Base-by-base conservation (phyloP, 2,888 invertebrate species). In the Lissocephala sabroskyi region DNA sequence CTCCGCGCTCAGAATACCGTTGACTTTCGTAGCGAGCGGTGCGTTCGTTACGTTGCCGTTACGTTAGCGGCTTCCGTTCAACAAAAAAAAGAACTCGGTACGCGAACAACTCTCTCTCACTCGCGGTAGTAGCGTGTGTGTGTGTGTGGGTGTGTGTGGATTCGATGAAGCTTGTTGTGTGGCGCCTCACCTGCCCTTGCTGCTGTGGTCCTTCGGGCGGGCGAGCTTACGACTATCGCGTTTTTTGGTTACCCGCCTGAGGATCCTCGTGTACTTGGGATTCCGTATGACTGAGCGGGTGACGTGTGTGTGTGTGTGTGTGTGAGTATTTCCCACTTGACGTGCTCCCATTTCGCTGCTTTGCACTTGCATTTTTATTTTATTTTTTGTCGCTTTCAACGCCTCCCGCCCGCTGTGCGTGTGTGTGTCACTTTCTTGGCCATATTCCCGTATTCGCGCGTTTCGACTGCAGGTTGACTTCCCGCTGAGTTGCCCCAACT, bases 1-100 rank as follows among this genome's bases (percentile, higher is more conserved):
- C 43, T 61, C 56, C 62, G 3, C 65, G 65, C 65, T 71, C 75
- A 80, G 79, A 80, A 60, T 79, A 63, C 63, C 52, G 63, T 66
- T 73, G 56, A 68, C 74, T 62, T 65, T 73, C 78, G 59, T 65
- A 70, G 73, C 67, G 80, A 71, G 65, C 80, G 75, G 79, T 73
- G 60, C 62, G 58, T 56, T 60, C 62, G 58, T 56, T 60, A 47
- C 43, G 41, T 45, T 49, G 23, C 26, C 19, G 29, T 73, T 65
- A 60, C 58, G 54, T 49, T 53, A 50, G n/a, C n/a, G 42, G 41
- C 30, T 36, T 44, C 14, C 7, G 13, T 16, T 29, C 32, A 7
- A 7, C 23, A 23, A 23, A 16, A 40, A 7, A 43, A n/a, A n/a
- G n/a, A n/a, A n/a, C n/a, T n/a, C n/a, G n/a, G n/a, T 11, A 26